A percentile compares a stretch with the other conserved stretches of the same genome.
phyloP scores from a whole-genome alignment of 2,113 vertebrate species.

The Notothenia rossii region DNA sequence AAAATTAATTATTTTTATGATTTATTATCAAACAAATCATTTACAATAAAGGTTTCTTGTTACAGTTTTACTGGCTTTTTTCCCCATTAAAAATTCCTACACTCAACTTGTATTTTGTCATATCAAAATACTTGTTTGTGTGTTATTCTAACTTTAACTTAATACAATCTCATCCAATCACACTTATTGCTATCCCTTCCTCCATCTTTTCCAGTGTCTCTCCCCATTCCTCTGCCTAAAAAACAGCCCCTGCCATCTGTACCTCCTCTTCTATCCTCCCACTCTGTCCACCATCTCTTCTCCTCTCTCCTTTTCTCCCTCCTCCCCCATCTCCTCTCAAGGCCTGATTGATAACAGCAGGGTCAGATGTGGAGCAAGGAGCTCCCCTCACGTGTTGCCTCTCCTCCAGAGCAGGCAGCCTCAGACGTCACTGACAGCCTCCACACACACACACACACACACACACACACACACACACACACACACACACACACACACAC shows the following conservation, averaged over 20 bases:
- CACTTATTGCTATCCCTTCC: not conserved
- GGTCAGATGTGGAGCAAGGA: constrained; percentile 58
- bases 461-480: not conserved
- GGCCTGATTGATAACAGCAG: constrained; percentile 58
- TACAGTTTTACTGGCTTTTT: not conserved
- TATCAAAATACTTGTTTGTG: no score
- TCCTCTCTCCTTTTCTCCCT: constrained; percentile 17
- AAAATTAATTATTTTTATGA: not conserved
- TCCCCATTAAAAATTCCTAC: no score
- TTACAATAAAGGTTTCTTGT: not conserved
- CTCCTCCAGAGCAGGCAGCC: constrained; percentile 32
- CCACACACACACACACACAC: not conserved
- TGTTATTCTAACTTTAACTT: no score
- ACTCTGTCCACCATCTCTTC: constrained; percentile 6
- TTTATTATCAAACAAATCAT: not conserved
- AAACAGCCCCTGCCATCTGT: constrained; percentile 15
- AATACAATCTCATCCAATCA: no score
- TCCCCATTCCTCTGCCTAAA: constrained; percentile 9
- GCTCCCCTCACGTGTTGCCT: constrained; percentile 52
- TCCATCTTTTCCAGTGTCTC: not conserved
- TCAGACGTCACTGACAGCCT: constrained; percentile 30
- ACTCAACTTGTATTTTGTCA: no score
- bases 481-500: constrained; percentile 6
- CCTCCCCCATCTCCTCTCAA: constrained; percentile 30
- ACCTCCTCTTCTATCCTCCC: constrained; percentile 10